These are phyloP conservation scores for Chaetodon trifascialis DNA, from an alignment of 2,113 vertebrate species.

Conservation along the genomic window DNA sequence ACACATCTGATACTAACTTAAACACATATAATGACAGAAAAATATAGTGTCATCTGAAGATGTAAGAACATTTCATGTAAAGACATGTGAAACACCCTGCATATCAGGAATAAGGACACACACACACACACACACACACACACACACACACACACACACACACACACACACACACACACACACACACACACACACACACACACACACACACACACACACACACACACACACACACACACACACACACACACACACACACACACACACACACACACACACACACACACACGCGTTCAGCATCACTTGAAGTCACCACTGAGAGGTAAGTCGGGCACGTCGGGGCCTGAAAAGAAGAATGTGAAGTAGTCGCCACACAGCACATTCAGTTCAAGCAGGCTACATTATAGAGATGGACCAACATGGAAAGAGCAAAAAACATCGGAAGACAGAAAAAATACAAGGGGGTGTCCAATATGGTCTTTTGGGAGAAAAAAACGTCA, in stretches of 20 bases:
- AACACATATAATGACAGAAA: slow-evolving; percentile 3
- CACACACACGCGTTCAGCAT: slow-evolving; percentile 1
- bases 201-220: too few species aligned
- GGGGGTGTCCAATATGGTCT: neutral
- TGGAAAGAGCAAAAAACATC: neutral
- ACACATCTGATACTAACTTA: slow-evolving; percentile 39
- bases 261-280: neutral
- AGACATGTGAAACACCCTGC: slow-evolving; percentile 17
- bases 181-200: too few species aligned
- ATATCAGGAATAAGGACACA: neutral
- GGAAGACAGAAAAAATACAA: neutral
- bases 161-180: too few species aligned
- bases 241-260: neutral
- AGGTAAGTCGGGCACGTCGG: slow-evolving; percentile 51
- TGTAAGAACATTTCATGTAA: slow-evolving; percentile 8
- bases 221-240: neutral
- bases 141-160: too few species aligned
- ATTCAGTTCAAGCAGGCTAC: neutral
- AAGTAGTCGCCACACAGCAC: neutral
- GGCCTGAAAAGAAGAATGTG: slow-evolving; percentile 77
- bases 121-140: neutral
- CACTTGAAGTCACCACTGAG: neutral
- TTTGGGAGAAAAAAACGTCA: neutral
- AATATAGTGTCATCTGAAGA: slow-evolving; percentile 35
- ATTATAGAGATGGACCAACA: neutral